Evolutionary conservation across 1,140 invertebrate species (phyloP), one percentile per base, ranked within the genome.

Genomic region (Chionoecetes opilio): DNA sequence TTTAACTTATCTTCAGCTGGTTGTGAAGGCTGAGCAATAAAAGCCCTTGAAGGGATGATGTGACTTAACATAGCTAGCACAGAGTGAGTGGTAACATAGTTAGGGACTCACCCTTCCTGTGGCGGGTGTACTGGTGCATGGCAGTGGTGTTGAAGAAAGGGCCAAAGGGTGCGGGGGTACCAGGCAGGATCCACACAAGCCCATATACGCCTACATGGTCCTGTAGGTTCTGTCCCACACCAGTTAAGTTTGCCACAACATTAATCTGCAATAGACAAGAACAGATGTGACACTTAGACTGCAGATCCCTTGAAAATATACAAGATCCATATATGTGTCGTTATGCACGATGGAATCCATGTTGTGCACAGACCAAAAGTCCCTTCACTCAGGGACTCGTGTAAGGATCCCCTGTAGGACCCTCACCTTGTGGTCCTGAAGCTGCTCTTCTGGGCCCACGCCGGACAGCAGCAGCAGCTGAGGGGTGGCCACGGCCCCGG

Each of bases 381-480:
- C n/a, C n/a, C n/a, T n/a, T n/a, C n/a, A n/a, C n/a, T n/a, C n/a
- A n/a, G n/a, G n/a, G n/a, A n/a, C n/a, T n/a, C n/a, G n/a, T 90
- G 0, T 26, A 26, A 29, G 8, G 31, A 14, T n/a, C n/a, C n/a
- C n/a, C n/a, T n/a, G 3, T 14, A 3, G 31, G 38, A 53, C n/a
- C 32, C 94, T 98, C 63, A 99, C 98, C 6, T 98, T 98, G 29
- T 98, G 97, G 63, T 98, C 97, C 84, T 97, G 97, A 11, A 99
- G 97, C 96, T 99, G 98, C 6, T 98, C 97, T 46, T 97, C 97
- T 0, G 98, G 99, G 0, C 99, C 99, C 84, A 99, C 97, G 0
- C 99, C 99, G 0, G 98, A 99, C 0, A 99, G 96, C 98, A 99
- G 99, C 89, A 99, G 97, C 41, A 99, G 96, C 96, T 99, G 98